These are phyloP conservation scores for Muscicapa adusta DNA, from an alignment of 2,113 vertebrate species.

Conservation along the genomic window DNA sequence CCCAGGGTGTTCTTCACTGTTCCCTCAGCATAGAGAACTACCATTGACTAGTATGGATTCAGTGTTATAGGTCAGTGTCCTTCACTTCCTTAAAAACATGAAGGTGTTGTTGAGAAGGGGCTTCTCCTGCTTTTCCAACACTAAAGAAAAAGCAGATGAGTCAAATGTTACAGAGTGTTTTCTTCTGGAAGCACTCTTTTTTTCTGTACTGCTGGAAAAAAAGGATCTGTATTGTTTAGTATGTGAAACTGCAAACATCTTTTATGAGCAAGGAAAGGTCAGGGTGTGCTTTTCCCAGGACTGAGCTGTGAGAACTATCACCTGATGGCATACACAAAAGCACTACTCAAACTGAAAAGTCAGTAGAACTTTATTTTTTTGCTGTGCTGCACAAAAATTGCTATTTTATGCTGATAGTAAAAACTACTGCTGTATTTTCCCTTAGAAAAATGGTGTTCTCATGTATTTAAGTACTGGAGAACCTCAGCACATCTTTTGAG, in stretches of 20 bases:
- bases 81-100: neutral
- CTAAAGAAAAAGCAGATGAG: neutral
- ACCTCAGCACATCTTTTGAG: neutral
- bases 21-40: neutral
- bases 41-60: neutral
- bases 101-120: neutral
- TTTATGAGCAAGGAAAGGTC: neutral
- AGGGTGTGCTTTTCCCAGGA: neutral
- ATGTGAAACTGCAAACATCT: neutral
- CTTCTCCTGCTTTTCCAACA: neutral
- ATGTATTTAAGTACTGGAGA: neutral
- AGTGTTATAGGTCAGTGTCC: neutral
- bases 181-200: neutral
- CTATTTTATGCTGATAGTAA: neutral
- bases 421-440: neutral
- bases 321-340: neutral
- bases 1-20: neutral
- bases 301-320: neutral
- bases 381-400: neutral
- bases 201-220: neutral
- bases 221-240: neutral
- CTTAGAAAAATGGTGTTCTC: neutral
- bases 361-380: neutral
- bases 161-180: neutral
- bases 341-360: neutral